Evolutionary conservation across 2,797 vertebrate species (phyloP).

Genomic region (Bryconaethiops microstoma): DNA sequence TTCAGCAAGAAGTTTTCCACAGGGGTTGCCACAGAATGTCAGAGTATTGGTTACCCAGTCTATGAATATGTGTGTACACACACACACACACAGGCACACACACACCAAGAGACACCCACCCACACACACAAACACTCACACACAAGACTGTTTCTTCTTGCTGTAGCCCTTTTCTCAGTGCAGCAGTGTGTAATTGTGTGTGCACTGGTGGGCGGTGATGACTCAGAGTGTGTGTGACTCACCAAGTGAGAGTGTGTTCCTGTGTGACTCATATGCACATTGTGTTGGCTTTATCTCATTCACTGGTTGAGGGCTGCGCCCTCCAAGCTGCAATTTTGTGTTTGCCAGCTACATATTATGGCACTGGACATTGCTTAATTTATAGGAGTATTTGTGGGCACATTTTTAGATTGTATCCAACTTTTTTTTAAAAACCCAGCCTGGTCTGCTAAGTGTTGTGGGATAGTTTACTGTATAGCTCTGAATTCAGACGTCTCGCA

Average conservation of each 20-base stretch:
- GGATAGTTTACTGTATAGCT: neutral
- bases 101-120: slow-evolving; percentile 46
- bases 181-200: slow-evolving; percentile 74
- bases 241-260: slow-evolving; percentile 76
- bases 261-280: slow-evolving; percentile 77
- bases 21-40: slow-evolving; percentile 67
- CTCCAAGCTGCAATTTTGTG: slow-evolving; percentile 49
- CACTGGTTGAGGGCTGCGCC: slow-evolving; percentile 56
- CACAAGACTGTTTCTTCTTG: slow-evolving; percentile 61
- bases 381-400: slow-evolving; percentile 22
- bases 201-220: slow-evolving; percentile 76
- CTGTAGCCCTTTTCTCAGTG: slow-evolving; percentile 62
- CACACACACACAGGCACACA: slow-evolving; percentile 31
- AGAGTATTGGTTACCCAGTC: slow-evolving; percentile 61
- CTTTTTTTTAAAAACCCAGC: slow-evolving; percentile 2
- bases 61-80: slow-evolving; percentile 31
- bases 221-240: slow-evolving; percentile 74
- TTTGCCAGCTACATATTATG: slow-evolving; percentile 36
- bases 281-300: slow-evolving; percentile 80
- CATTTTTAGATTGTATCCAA: slow-evolving; percentile 1
- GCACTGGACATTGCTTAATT: slow-evolving; percentile 31
- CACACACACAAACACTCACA: slow-evolving; percentile 37
- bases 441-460: neutral
- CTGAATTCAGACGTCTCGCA: neutral
- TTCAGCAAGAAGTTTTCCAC: slow-evolving; percentile 50